Evolutionary conservation across 2,888 invertebrate species (phyloP).

Genomic region (Pyrgus malvae): DNA sequence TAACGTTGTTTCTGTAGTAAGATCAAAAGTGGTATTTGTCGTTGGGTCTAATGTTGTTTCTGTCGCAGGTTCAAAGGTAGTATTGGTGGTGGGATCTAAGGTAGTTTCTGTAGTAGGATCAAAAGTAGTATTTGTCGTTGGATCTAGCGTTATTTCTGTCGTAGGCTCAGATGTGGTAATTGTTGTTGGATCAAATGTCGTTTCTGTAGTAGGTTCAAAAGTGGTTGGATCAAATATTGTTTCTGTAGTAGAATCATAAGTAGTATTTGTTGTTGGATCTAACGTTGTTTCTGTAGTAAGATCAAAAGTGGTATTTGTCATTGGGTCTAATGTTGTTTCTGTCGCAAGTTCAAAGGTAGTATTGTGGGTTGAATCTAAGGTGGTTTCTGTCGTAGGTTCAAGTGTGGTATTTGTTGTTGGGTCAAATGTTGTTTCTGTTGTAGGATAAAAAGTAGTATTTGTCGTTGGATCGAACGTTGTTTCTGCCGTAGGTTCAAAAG

Average conservation of each 20-base stretch:
- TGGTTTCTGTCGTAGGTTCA: no score
- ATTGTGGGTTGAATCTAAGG: no score
- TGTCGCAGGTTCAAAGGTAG: no score
- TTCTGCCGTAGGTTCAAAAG: background rate
- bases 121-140: background rate
- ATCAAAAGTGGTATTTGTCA: background rate
- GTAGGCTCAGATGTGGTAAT: no score
- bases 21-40: no score
- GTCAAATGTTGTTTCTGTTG: background rate
- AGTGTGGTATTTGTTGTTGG: background rate
- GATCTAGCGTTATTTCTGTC: no score
- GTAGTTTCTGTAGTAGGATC: background rate
- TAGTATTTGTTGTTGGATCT: background rate
- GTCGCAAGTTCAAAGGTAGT: no score
- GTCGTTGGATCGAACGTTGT: background rate
- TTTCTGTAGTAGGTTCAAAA: background rate
- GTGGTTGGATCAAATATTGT: background rate
- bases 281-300: background rate
- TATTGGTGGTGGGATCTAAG: no score
- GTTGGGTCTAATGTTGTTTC: no score
- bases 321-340: no score
- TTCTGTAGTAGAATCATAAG: background rate
- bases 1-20: no score
- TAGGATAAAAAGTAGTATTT: background rate
- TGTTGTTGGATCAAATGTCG: background rate